Conservation (phyloP, 2,113 vertebrate species). For the Trichomycterus rosablanca region DNA sequence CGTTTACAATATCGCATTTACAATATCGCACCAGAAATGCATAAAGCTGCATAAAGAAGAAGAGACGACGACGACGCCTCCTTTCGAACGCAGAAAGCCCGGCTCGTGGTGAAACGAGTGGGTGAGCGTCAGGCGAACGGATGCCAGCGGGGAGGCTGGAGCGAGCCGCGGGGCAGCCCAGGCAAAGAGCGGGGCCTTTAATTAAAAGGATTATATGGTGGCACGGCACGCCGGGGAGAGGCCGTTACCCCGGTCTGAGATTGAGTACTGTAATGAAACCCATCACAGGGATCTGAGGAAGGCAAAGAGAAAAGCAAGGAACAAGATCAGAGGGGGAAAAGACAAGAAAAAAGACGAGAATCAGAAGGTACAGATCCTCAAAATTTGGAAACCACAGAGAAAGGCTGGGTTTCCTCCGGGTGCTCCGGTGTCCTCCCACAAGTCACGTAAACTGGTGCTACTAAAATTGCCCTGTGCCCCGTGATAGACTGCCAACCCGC, state of each 20-base stretch:
- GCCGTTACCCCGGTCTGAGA: conserved; percentile 63
- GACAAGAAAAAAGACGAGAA: background rate
- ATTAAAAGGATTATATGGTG: conserved; percentile 78
- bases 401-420: too few species aligned
- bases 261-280: conserved; percentile 76
- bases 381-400: too few species aligned
- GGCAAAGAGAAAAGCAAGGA: conserved; percentile 13
- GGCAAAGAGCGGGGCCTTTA: conserved; percentile 61
- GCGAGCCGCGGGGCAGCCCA: conserved; percentile 43
- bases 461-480: too few species aligned
- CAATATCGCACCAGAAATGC: conserved; percentile 68
- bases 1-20: conserved; percentile 34
- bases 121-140: conserved; percentile 68
- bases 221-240: conserved; percentile 64
- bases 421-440: too few species aligned
- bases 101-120: conserved; percentile 68
- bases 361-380: too few species aligned
- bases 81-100: conserved; percentile 69
- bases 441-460: too few species aligned
- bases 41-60: conserved; percentile 68
- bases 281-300: conserved; percentile 48
- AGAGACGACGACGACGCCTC: conserved; percentile 70
- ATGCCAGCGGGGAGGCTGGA: conserved; percentile 62
- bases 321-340: conserved; percentile 11
- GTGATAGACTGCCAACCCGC: too few species aligned